These are phyloP conservation scores for Drosophila trichaetosa DNA, from an alignment of 2,888 invertebrate species.

Conservation along the genomic window DNA sequence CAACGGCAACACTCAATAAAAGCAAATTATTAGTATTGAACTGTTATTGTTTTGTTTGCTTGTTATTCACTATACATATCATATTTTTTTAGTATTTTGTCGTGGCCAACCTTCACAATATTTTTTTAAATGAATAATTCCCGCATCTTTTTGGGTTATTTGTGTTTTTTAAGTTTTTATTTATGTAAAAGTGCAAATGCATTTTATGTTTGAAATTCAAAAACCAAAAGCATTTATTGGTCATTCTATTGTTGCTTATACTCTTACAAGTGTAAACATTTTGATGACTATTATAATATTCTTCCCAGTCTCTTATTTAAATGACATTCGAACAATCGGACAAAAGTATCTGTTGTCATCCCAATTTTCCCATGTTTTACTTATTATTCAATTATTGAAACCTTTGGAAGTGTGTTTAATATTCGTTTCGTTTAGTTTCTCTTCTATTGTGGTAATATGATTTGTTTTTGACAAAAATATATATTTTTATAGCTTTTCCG, in stretches of 20 bases:
- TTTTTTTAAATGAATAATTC: constrained; percentile 28
- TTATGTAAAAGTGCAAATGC: constrained; percentile 59
- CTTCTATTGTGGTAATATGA: constrained; percentile 29
- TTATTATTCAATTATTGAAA: not conserved
- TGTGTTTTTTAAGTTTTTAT: constrained; percentile 17
- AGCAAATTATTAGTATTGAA: constrained; percentile 74
- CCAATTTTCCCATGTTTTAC: not conserved
- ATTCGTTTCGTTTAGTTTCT: constrained; percentile 13
- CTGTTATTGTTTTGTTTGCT: constrained; percentile 35
- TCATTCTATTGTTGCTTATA: not conserved
- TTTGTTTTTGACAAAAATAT: constrained; percentile 46
- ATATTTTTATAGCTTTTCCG: constrained; percentile 45
- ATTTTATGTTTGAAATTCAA: constrained; percentile 57
- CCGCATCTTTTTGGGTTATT: constrained; percentile 10
- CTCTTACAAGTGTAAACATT: not conserved
- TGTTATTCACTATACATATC: not conserved
- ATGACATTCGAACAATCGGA: not conserved
- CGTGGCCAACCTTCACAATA: not conserved
- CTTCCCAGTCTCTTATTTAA: not conserved
- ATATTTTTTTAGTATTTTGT: constrained; percentile 14
- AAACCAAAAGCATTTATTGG: constrained; percentile 39
- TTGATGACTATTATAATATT: not conserved
- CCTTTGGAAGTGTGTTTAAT: constrained; percentile 2
- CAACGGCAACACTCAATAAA: constrained; percentile 81
- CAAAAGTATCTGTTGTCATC: not conserved